Evolutionary conservation across 1,140 invertebrate species (phyloP).

Genomic region (Matsumurasca onukii): DNA sequence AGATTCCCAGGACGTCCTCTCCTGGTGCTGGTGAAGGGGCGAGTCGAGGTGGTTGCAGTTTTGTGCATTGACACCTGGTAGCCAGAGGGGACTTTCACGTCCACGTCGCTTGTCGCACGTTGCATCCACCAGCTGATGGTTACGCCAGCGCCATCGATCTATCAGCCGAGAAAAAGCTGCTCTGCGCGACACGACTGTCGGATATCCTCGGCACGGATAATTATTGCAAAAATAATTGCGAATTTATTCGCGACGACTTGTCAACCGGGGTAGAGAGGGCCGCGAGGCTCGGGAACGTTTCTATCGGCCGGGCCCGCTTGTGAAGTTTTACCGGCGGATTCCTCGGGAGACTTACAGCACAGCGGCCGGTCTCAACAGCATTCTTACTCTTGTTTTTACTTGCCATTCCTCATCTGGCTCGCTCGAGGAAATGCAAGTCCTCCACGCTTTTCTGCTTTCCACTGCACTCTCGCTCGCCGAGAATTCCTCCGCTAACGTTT

Average conservation of each 20-base stretch:
- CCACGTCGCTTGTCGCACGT: no score
- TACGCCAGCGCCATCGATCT: slow-evolving; percentile 20
- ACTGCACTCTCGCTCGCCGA: not conserved
- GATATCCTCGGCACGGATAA: slow-evolving; percentile 9
- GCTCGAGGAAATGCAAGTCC: not conserved
- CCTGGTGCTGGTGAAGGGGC: no score
- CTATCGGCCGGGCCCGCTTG: slow-evolving; percentile 15
- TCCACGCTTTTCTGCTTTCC: slow-evolving; percentile 15
- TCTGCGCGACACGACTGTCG: not conserved
- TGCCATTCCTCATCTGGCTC: slow-evolving; percentile 20
- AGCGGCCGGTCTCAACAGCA: slow-evolving; percentile 2
- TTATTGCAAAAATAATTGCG: slow-evolving; percentile 25
- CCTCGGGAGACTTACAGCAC: slow-evolving; percentile 10
- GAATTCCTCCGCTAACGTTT: no score
- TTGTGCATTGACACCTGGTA: no score
- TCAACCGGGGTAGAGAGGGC: slow-evolving; percentile 15
- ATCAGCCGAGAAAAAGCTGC: not conserved
- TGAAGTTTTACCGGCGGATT: slow-evolving; percentile 27
- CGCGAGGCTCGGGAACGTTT: slow-evolving; percentile 23
- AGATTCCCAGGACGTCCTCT: no score
- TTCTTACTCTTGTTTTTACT: slow-evolving; percentile 31
- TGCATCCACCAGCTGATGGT: no score
- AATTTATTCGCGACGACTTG: slow-evolving; percentile 16
- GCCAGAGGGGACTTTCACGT: no score
- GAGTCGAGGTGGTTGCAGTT: no score